phyloP scores from a whole-genome alignment of 2,888 invertebrate species.

The Drosophila incognita region DNA sequence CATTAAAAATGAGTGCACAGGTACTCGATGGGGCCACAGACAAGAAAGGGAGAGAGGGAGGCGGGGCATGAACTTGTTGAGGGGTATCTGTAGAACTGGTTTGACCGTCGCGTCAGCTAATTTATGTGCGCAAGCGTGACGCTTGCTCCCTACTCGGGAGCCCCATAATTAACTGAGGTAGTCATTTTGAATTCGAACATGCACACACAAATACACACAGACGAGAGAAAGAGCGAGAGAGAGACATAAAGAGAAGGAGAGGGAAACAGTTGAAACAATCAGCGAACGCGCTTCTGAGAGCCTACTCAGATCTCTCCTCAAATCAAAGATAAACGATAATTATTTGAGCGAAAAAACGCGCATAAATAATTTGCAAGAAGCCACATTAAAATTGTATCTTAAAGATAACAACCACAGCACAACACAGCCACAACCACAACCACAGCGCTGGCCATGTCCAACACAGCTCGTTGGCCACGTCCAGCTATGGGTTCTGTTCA shows the following conservation, averaged over 20 bases:
- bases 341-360: constrained; percentile 82
- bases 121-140: constrained; percentile 77
- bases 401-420: constrained; percentile 66
- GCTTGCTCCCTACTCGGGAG: constrained; percentile 83
- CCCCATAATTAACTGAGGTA: constrained; percentile 83
- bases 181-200: constrained; percentile 80
- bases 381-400: constrained; percentile 82
- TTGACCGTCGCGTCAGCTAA: constrained; percentile 64
- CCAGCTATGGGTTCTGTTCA: constrained; percentile 8
- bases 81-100: constrained; percentile 52
- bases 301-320: constrained; percentile 66
- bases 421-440: constrained; percentile 21
- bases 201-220: constrained; percentile 26
- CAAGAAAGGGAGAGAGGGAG: background rate
- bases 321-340: constrained; percentile 84
- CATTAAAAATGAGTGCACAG: constrained; percentile 81
- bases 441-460: constrained; percentile 29
- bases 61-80: background rate
- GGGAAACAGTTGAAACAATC: constrained; percentile 42
- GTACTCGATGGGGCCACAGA: constrained; percentile 38
- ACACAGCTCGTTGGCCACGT: constrained; percentile 10
- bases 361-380: constrained; percentile 83
- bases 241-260: constrained; percentile 12
- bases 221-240: constrained; percentile 1
- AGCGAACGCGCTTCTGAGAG: constrained; percentile 58